Evolutionary conservation across 1,140 invertebrate species (phyloP).

Genomic region (Heliconius himera): DNA sequence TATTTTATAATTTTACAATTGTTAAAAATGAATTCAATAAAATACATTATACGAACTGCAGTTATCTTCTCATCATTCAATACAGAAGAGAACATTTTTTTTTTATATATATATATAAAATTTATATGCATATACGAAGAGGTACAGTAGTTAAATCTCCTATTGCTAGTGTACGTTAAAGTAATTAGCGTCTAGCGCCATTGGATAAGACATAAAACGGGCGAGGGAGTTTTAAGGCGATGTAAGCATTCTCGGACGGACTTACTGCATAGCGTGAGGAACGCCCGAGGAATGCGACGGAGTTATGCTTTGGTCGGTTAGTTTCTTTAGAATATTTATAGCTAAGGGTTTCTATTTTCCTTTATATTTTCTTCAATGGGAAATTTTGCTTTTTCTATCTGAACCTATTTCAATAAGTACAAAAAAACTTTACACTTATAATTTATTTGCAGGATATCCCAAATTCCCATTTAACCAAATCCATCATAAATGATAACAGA

Average conservation of each 20-base stretch:
- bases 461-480: no score
- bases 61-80: no score
- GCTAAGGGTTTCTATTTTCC: not conserved
- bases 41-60: no score
- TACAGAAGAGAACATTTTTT: no score
- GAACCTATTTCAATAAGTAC: no score
- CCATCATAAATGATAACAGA: not conserved
- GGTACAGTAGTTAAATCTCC: not conserved
- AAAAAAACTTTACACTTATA: no score
- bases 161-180: slow-evolving; percentile 47
- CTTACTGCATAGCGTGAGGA: slow-evolving; percentile 38
- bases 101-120: not conserved
- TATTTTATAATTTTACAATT: no score
- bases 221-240: slow-evolving; percentile 38
- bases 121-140: not conserved
- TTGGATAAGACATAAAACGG: slow-evolving; percentile 25
- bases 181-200: slow-evolving; percentile 62
- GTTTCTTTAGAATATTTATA: slow-evolving; percentile 16
- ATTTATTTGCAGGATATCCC: no score
- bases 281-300: slow-evolving; percentile 23
- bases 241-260: slow-evolving; percentile 47
- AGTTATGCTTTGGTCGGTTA: slow-evolving; percentile 28
- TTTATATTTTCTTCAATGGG: not conserved
- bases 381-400: not conserved
- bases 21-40: no score